Evolutionary conservation across 1,140 invertebrate species (phyloP).

Genomic region (Thereuonema tuberculata): DNA sequence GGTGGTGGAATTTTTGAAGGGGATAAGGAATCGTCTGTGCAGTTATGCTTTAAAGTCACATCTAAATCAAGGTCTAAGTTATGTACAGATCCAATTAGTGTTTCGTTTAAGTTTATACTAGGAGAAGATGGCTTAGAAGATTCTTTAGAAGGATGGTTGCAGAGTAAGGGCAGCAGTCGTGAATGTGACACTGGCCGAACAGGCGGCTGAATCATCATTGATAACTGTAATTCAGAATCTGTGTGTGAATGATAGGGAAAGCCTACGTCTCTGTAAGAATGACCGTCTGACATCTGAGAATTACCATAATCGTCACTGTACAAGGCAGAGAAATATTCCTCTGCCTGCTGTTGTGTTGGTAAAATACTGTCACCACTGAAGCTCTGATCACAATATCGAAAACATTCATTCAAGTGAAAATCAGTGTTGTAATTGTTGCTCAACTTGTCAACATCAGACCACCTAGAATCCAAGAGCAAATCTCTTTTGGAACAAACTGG

Average conservation of each 20-base stretch:
- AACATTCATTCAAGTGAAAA: constrained; percentile 15
- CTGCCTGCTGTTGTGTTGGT: constrained; percentile 15
- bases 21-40: constrained; percentile 15
- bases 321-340: constrained; percentile 15
- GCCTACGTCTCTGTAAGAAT: constrained; percentile 5
- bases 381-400: constrained; percentile 8
- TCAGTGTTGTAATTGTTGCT: constrained; percentile 9
- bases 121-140: neutral
- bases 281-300: neutral
- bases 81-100: constrained; percentile 11
- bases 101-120: constrained; percentile 10
- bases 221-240: constrained; percentile 5
- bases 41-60: constrained; percentile 12
- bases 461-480: constrained; percentile 1
- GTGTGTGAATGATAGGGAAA: constrained; percentile 8
- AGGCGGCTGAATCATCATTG: neutral
- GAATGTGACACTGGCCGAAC: constrained; percentile 7
- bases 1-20: constrained; percentile 4
- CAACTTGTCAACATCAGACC: constrained; percentile 8
- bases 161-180: constrained; percentile 6
- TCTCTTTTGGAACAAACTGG: neutral
- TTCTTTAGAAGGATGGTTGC: constrained; percentile 1
- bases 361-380: constrained; percentile 14
- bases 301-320: no score
- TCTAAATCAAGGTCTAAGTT: constrained; percentile 15